Base-by-base conservation (phyloP, 2,888 invertebrate genomes). In the Pterostichus niger region DNA sequence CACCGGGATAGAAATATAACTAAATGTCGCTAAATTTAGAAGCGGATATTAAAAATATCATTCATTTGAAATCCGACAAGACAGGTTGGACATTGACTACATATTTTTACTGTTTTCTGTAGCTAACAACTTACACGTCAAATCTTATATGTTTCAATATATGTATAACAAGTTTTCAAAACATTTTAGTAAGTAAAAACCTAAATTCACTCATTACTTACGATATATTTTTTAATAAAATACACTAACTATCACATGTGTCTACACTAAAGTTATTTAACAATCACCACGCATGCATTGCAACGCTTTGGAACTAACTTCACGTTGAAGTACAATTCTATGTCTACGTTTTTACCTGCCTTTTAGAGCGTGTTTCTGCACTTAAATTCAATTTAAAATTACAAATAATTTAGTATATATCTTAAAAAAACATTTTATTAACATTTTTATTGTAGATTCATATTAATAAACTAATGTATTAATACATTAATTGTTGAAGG, bases 181-280 rank as follows among this genome's bases (percentile, higher is more conserved):
- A 5, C 1, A 1, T 24, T 24, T 3, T 24, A 24, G 24, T 24
- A 24, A 24, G 24, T 2, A 24, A 2, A 24, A 24, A 2, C 3
- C 2, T 2, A 24, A 24, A 83, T 77, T 83, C 77, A 83, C 40
- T 33, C 31, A 77, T 54, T 83, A 83, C 83, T 83, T 83, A 83
- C 83, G 33, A 77, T 83, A 64, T 17, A 54, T 54, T 77, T 77
- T 52, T 52, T 17, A 52, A 64, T 52, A 49, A 77, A 52, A 77
- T 13, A 75, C 83, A 44, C 73, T 73, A 83, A 77, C 61, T 77
- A 68, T 68, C 83, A 83, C 83, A 83, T 83, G 83, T 83, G 83
- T 83, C 35, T 24, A 82, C 75, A 68, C 56, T 81, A 44, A 7
- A 81, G 56, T 81, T 81, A 81, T 56, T 68, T 80, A 64, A 80